Percentiles rank a stretch among this genome's conserved stretches.
Conservation (phyloP, 2,113 vertebrate genomes). For the Uropsilus gracilis region DNA sequence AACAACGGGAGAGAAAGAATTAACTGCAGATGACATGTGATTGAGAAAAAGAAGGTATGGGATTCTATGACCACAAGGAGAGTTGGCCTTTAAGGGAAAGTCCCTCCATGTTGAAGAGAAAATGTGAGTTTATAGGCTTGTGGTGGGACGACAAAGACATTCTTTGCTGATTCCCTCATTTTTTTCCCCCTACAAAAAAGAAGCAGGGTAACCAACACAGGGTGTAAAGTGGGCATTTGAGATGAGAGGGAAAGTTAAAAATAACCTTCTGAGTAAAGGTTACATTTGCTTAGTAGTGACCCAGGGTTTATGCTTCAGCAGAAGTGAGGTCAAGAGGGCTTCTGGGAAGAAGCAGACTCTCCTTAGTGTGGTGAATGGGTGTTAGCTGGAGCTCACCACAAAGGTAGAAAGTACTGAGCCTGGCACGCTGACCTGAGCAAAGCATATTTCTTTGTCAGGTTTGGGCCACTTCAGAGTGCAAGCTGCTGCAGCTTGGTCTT, state of each 20-base stretch:
- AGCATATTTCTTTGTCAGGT: background rate
- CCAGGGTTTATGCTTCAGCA: background rate
- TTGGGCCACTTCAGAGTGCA: background rate
- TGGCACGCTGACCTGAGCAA: too few relatives aligned
- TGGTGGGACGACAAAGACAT: background rate
- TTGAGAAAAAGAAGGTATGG: background rate
- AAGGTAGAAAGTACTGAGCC: background rate
- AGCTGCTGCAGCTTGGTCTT: background rate
- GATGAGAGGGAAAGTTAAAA: background rate
- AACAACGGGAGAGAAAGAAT: background rate
- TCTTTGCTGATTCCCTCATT: background rate
- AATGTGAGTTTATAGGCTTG: background rate
- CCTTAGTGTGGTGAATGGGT: too few relatives aligned
- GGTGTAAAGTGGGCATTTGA: background rate
- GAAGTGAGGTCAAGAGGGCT: background rate
- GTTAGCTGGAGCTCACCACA: background rate
- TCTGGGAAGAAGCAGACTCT: background rate
- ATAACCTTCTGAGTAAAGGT: background rate
- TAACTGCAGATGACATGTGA: background rate
- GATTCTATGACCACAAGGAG: background rate
- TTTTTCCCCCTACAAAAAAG: background rate
- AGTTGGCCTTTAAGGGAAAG: background rate
- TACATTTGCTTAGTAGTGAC: background rate
- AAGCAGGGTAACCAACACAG: background rate
- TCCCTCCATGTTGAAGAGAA: background rate